Evolutionary conservation across 2,888 invertebrate genomes (phyloP), one percentile per base, ranked within the genome.

Genomic region (Cryptosula pallasiana): DNA sequence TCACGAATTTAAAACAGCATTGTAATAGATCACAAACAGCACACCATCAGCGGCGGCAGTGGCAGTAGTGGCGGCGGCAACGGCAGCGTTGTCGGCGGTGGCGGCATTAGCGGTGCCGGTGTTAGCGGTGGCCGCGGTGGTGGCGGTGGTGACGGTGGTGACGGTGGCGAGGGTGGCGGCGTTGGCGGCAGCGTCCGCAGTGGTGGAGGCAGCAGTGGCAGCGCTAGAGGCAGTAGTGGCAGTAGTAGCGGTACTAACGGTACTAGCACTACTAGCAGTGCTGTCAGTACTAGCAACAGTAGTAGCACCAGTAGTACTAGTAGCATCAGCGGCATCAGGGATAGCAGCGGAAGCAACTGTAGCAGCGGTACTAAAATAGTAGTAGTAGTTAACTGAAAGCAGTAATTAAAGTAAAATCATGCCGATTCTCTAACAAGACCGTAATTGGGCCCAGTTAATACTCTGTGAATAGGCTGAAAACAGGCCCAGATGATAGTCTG

Each of bases 191-290:
- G 58, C 58, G n/a, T 25, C 29, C 13, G 58, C 58, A 58, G 58
- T n/a, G 29, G 58, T n/a, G n/a, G 58, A n/a, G 58, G 58, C n/a
- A 27, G 58, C 9, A n/a, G 58, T 27, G n/a, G 58, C 58, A n/a
- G 58, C 9, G 58, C 5, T n/a, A n/a, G 58, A 9, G 29, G 58
- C 23, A n/a, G 58, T 58, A n/a, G 58, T 27, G 29, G 58, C n/a
- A n/a, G 58, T 27, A n/a, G 58, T 25, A n/a, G 58, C n/a, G 58
- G 58, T 27, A n/a, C 13, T n/a, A n/a, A n/a, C 58, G 29, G 58
- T 25, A n/a, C 13, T 58, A n/a, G 58, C n/a, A n/a, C 13, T 27
- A n/a, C 13, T n/a, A n/a, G 58, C 23, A n/a, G 58, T n/a, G 58
- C 13, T 9, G 58, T 5, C 58, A n/a, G 58, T 9, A n/a, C 13